phyloP scores from a whole-genome alignment of 2,888 invertebrate genomes.

The Ectobius pallidus region DNA sequence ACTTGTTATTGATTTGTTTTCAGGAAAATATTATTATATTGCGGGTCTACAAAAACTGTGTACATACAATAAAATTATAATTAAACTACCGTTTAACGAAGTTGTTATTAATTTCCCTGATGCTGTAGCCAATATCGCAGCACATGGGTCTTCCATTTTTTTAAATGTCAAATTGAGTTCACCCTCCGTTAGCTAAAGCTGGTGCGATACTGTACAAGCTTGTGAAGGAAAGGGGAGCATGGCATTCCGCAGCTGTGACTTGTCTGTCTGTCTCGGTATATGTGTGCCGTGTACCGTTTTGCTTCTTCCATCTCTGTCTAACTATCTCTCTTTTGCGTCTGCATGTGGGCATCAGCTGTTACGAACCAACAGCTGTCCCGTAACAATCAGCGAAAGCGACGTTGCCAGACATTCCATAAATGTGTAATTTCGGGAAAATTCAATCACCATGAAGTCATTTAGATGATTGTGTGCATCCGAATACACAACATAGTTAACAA shows the following conservation, averaged over 20 bases:
- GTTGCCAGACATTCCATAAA: constrained; percentile 30
- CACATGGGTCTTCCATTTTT: too few species aligned
- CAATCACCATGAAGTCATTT: too few species aligned
- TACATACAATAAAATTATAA: too few species aligned
- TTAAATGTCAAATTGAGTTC: too few species aligned
- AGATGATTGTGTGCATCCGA: too few species aligned
- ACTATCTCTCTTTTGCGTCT: neutral
- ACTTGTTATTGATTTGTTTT: too few species aligned
- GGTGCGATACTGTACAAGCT: neutral
- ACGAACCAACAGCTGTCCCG: constrained; percentile 28
- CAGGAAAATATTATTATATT: too few species aligned
- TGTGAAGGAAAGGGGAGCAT: neutral
- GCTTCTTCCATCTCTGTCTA: constrained; percentile 3
- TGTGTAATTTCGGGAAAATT: constrained; percentile 13
- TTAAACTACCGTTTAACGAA: too few species aligned
- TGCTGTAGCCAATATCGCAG: too few species aligned
- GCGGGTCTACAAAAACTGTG: too few species aligned
- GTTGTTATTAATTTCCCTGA: too few species aligned
- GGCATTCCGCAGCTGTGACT: constrained; percentile 8
- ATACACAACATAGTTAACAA: too few species aligned
- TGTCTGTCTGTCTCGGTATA: neutral
- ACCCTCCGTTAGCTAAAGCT: neutral
- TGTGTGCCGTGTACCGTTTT: constrained; percentile 14
- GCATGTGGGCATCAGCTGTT: constrained; percentile 34
- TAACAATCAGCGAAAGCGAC: constrained; percentile 32